Percentiles rank a stretch among this genome's conserved stretches.
Conservation (phyloP, 2,113 vertebrate genomes). For the Pteronura brasiliensis region DNA sequence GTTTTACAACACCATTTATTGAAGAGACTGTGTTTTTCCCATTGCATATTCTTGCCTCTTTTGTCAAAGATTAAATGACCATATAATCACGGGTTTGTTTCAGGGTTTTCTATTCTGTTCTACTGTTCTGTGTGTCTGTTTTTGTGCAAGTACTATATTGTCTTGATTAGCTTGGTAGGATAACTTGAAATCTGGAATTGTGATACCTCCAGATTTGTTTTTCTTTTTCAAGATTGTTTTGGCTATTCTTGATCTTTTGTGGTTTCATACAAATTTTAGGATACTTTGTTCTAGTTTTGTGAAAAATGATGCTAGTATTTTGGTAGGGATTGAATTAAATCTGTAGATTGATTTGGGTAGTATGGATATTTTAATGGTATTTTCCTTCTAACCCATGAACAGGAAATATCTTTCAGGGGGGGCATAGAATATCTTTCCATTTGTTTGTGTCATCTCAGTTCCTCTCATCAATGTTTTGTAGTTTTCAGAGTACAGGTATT, state of each 20-base stretch:
- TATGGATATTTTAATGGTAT: neutral
- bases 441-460: neutral
- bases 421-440: neutral
- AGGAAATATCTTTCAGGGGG: neutral
- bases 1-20: neutral
- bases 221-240: neutral
- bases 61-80: neutral
- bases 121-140: neutral
- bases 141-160: neutral
- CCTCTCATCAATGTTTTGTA: neutral
- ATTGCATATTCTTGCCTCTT: neutral
- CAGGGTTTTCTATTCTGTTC: neutral
- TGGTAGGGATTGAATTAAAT: neutral
- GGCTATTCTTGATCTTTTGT: neutral
- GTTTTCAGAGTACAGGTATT: neutral
- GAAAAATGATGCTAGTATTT: neutral
- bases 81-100: neutral
- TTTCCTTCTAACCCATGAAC: neutral
- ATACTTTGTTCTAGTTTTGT: neutral
- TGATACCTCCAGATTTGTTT: neutral
- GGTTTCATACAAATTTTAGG: neutral
- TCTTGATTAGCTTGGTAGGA: neutral
- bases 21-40: neutral
- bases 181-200: neutral
- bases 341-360: neutral